phyloP scores from a whole-genome alignment of 64 coral and sea anemone species.

The Porites australiensis region DNA sequence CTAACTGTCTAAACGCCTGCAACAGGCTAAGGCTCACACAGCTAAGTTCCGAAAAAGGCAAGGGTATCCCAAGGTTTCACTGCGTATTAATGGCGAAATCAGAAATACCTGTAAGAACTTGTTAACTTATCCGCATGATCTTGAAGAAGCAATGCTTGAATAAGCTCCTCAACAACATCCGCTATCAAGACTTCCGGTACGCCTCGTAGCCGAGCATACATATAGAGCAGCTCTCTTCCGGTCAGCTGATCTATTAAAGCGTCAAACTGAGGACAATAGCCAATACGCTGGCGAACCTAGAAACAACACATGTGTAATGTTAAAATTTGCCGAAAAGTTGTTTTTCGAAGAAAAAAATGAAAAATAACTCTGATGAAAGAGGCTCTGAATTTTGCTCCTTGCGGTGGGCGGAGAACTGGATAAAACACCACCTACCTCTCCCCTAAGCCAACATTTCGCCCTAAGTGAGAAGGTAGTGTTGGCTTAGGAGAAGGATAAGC shows the following conservation, averaged over 20 bases:
- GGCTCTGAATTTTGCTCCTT: too few relatives aligned
- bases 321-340: background rate
- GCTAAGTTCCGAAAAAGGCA: too few relatives aligned
- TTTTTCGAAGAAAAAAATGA: too few relatives aligned
- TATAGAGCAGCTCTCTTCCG: conserved; percentile 87
- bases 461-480: too few relatives aligned
- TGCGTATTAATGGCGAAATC: too few relatives aligned
- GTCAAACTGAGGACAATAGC: conserved; percentile 98
- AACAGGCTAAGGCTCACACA: too few relatives aligned
- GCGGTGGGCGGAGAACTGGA: too few relatives aligned
- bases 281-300: conserved; percentile 94
- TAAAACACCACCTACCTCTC: too few relatives aligned
- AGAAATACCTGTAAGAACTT: conserved; percentile 80
- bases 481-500: too few relatives aligned
- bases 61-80: background rate
- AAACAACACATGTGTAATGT: background rate
- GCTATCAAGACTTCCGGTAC: conserved; percentile 75
- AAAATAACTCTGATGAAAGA: too few relatives aligned
- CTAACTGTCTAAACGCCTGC: too few relatives aligned
- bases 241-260: conserved; percentile 96
- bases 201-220: conserved; percentile 94
- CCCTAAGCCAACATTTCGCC: too few relatives aligned
- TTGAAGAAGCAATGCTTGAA: conserved; percentile 77
- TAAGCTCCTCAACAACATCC: conserved; percentile 73
- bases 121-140: conserved; percentile 96